Conservation (phyloP, 2,113 vertebrate species). For the Callipepla californica region DNA sequence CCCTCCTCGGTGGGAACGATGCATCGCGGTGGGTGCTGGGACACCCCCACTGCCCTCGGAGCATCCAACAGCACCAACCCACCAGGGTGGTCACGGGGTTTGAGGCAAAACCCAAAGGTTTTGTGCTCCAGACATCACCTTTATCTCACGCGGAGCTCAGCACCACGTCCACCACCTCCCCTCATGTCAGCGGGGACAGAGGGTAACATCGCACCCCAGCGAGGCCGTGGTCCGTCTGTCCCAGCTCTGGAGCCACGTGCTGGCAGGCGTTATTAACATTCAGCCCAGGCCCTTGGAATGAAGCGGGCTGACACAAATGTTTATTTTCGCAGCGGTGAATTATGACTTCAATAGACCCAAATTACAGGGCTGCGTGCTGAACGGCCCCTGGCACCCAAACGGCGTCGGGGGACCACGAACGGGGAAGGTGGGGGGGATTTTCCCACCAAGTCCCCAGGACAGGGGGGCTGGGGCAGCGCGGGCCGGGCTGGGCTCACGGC, state of each 20-base stretch:
- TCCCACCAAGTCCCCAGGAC: fast-evolving
- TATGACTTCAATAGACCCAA: conserved; percentile 66
- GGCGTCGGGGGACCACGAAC: neutral
- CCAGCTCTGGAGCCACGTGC: neutral
- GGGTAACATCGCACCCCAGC: fast-evolving
- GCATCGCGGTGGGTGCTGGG: neutral
- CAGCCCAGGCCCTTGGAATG: neutral
- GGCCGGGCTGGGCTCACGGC: neutral
- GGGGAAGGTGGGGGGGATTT: fast-evolving
- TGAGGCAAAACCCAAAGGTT: neutral
- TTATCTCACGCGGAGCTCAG: neutral
- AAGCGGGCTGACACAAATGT: conserved; percentile 56
- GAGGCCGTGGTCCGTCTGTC: neutral
- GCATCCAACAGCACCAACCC: fast-evolving
- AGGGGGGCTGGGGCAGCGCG: too few relatives aligned
- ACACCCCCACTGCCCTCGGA: fast-evolving
- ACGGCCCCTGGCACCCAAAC: conserved; percentile 9
- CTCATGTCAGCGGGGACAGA: fast-evolving
- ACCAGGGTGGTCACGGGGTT: fast-evolving
- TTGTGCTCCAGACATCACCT: neutral
- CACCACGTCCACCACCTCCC: fast-evolving
- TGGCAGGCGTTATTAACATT: conserved; percentile 4
- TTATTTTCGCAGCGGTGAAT: conserved; percentile 74
- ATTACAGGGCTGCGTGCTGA: conserved; percentile 45
- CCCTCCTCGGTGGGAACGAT: too few relatives aligned